Evolutionary conservation across 2,797 vertebrate species (phyloP).

Genomic region (Cottoperca gobio): DNA sequence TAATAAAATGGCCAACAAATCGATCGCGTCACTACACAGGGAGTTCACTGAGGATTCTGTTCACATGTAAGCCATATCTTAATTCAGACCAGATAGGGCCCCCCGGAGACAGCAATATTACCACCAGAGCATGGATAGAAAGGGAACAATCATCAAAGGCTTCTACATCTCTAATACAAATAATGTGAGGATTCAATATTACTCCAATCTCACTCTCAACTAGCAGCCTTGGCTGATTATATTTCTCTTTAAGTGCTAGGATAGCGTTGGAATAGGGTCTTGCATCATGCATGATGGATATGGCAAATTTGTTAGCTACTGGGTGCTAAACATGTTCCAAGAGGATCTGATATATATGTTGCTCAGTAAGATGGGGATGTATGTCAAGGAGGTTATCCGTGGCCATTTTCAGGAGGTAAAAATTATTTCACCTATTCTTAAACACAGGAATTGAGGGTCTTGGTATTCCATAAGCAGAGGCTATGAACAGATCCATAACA

Average conservation of each 20-base stretch:
- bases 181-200: background rate
- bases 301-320: background rate
- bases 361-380: constrained; percentile 21
- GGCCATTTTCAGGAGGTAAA: constrained; percentile 29
- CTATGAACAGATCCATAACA: background rate
- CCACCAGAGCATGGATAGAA: constrained; percentile 12
- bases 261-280: constrained; percentile 10
- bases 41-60: constrained; percentile 19
- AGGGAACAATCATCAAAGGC: constrained; percentile 6
- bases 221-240: constrained; percentile 10
- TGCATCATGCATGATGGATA: background rate
- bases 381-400: constrained; percentile 22
- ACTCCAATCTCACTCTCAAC: background rate
- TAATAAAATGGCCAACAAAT: constrained; percentile 20
- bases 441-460: constrained; percentile 20
- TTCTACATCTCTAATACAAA: background rate
- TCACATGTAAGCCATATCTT: constrained; percentile 22
- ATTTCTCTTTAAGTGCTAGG: constrained; percentile 17
- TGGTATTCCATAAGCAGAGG: constrained; percentile 15
- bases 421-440: constrained; percentile 15
- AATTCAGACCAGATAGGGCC: constrained; percentile 1
- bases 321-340: constrained; percentile 8
- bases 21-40: background rate
- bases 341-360: constrained; percentile 40
- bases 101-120: constrained; percentile 24